Evolutionary conservation across 2,113 vertebrate species (phyloP).

Genomic region (Casuarius casuarius): DNA sequence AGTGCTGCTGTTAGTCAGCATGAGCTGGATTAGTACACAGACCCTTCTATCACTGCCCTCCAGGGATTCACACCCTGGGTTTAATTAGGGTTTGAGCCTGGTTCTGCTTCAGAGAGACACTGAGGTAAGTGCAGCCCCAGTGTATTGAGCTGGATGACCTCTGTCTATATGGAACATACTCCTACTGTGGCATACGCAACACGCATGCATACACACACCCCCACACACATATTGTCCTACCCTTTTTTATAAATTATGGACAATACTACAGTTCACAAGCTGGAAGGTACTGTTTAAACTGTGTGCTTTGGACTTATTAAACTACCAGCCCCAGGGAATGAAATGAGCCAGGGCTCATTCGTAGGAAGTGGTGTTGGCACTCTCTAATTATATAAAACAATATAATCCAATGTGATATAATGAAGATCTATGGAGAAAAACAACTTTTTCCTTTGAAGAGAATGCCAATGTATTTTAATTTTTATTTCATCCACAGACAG

Average conservation of each 20-base stretch:
- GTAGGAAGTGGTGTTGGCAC: neutral
- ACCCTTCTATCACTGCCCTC: conserved; percentile 37
- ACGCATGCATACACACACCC: too few species aligned
- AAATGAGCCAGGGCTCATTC: conserved; percentile 26
- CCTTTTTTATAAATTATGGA: conserved; percentile 20
- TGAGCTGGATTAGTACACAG: conserved; percentile 55
- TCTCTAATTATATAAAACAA: conserved; percentile 33
- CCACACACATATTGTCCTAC: neutral
- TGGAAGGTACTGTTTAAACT: conserved; percentile 32
- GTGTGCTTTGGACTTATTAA: conserved; percentile 56
- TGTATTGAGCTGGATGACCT: neutral
- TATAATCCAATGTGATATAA: conserved; percentile 17
- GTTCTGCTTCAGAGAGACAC: conserved; percentile 41
- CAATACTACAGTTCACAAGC: neutral
- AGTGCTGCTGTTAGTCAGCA: conserved; percentile 61
- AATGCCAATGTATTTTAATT: conserved; percentile 32
- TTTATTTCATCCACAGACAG: conserved; percentile 14
- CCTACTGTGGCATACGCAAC: neutral
- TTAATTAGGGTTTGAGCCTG: conserved; percentile 58
- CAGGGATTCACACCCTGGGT: conserved; percentile 48
- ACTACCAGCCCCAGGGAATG: conserved; percentile 28
- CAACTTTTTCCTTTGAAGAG: neutral
- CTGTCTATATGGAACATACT: neutral
- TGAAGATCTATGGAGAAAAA: conserved; percentile 30
- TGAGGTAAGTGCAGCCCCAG: conserved; percentile 20